phyloP scores from a whole-genome alignment of 2,888 invertebrate species.

The Panopea generosa region DNA sequence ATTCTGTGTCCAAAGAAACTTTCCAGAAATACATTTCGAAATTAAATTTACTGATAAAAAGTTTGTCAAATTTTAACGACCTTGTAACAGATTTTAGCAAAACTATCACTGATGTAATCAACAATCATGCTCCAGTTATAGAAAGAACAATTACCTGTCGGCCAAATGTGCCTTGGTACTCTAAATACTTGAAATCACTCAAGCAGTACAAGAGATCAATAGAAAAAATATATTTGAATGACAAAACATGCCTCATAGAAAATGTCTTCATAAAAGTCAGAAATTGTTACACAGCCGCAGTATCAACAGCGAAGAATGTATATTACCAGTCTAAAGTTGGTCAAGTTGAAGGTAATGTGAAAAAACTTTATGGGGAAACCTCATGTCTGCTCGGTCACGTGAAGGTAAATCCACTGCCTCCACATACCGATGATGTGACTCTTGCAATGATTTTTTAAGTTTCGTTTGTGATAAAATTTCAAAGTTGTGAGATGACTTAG shows the following conservation, averaged over 20 bases:
- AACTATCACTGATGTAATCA: constrained; percentile 12
- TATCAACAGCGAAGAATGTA: constrained; percentile 19
- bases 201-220: constrained; percentile 34
- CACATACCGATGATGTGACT: constrained; percentile 18
- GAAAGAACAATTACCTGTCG: constrained; percentile 24
- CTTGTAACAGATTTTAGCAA: constrained; percentile 23
- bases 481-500: constrained; percentile 25
- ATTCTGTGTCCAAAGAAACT: constrained; percentile 14
- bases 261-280: constrained; percentile 27
- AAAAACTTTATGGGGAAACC: constrained; percentile 18
- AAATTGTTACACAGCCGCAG: constrained; percentile 27
- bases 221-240: constrained; percentile 25
- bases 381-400: constrained; percentile 23
- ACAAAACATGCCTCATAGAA: constrained; percentile 17
- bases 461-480: constrained; percentile 30
- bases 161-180: constrained; percentile 36
- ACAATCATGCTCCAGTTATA: constrained; percentile 22
- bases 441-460: constrained; percentile 34
- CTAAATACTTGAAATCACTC: constrained; percentile 29
- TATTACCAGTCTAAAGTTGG: constrained; percentile 29
- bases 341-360: constrained; percentile 35
- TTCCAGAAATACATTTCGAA: constrained; percentile 10
- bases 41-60: constrained; percentile 1
- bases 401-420: constrained; percentile 36
- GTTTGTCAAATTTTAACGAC: constrained; percentile 8